These are phyloP conservation scores for Agrotis clavis DNA, from an alignment of 2,888 invertebrate genomes.

Conservation along the genomic window DNA sequence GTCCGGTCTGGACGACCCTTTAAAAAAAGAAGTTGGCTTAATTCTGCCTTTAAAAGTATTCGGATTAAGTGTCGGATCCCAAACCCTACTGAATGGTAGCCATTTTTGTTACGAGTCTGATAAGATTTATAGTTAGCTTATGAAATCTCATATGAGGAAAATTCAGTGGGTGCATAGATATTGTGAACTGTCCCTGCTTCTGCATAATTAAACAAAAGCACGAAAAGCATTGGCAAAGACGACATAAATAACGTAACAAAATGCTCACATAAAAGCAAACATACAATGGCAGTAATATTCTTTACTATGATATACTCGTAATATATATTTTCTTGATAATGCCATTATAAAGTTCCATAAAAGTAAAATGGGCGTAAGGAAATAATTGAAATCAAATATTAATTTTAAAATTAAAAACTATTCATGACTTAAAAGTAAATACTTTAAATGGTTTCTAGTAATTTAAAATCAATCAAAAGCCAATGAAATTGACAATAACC, in stretches of 20 bases:
- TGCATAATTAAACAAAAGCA: constrained; percentile 80
- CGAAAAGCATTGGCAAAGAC: constrained; percentile 79
- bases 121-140: background rate
- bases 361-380: constrained; percentile 18
- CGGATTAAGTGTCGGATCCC: too few species aligned
- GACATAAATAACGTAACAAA: constrained; percentile 69
- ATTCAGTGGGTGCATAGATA: background rate
- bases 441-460: constrained; percentile 9
- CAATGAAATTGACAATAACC: constrained; percentile 51
- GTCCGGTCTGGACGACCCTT: too few species aligned
- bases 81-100: too few species aligned
- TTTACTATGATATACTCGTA: constrained; percentile 51
- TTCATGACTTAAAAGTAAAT: constrained; percentile 16
- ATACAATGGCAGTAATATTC: constrained; percentile 50
- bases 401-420: constrained; percentile 24
- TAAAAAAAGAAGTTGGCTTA: too few species aligned
- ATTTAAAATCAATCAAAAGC: constrained; percentile 46
- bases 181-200: constrained; percentile 66
- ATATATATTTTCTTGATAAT: constrained; percentile 38
- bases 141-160: background rate
- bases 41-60: too few species aligned
- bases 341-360: background rate
- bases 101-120: too few species aligned
- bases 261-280: constrained; percentile 69
- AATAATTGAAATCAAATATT: constrained; percentile 6